Percentiles rank a stretch among this genome's conserved stretches.
These are phyloP conservation scores for Trachythela sp. DNA, from an alignment of 64 coral and sea anemone genomes.

Conservation along the genomic window DNA sequence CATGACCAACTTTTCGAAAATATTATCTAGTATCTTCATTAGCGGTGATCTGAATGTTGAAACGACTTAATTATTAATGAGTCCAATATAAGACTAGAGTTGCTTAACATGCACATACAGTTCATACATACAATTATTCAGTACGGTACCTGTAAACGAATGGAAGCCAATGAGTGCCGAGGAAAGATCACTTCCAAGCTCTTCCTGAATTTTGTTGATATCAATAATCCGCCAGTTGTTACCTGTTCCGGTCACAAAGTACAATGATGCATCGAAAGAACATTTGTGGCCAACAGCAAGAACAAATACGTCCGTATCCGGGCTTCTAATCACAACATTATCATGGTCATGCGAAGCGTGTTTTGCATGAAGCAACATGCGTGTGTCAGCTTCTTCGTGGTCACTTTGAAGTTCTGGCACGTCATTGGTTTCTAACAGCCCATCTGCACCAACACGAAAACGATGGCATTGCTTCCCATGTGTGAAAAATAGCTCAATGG, in stretches of 20 bases:
- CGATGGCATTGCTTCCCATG: slow-evolving; percentile 1
- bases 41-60: too few relatives aligned
- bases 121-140: not conserved
- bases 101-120: not conserved
- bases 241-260: slow-evolving; percentile 9
- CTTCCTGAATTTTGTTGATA: not conserved
- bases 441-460: slow-evolving; percentile 1
- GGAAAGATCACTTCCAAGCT: not conserved
- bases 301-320: slow-evolving; percentile 8
- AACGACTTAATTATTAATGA: too few relatives aligned
- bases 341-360: not conserved
- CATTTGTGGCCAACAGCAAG: not conserved
- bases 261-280: not conserved
- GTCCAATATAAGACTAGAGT: too few relatives aligned
- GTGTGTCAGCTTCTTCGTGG: slow-evolving; percentile 6
- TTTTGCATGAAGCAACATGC: not conserved
- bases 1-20: too few relatives aligned
- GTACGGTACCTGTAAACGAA: not conserved
- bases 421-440: not conserved
- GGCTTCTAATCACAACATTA: not conserved
- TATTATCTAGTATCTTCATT: too few relatives aligned
- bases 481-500: not conserved
- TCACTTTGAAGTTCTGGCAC: not conserved
- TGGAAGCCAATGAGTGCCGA: not conserved
- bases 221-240: not conserved